These are phyloP conservation scores for Emys orbicularis DNA, from an alignment of 2,797 vertebrate genomes.

Conservation along the genomic window DNA sequence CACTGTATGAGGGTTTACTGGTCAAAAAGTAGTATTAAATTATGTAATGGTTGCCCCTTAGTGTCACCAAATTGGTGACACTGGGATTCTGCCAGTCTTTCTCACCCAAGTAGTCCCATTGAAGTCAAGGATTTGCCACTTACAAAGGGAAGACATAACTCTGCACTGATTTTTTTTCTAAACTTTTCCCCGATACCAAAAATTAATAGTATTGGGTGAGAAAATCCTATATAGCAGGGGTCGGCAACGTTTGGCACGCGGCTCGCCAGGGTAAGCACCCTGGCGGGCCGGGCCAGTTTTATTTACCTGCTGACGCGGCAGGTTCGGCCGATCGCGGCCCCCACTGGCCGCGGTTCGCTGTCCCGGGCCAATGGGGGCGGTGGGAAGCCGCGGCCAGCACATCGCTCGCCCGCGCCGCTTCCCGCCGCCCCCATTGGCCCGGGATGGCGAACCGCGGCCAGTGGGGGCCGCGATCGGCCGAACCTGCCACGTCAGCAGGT, in stretches of 20 bases:
- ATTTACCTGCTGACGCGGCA: no score
- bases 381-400: no score
- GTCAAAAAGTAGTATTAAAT: neutral
- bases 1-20: neutral
- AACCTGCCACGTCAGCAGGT: no score
- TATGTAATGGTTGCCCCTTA: neutral
- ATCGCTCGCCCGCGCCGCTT: no score
- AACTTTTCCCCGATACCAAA: neutral
- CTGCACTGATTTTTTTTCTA: neutral
- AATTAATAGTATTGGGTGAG: neutral
- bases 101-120: neutral
- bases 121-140: neutral
- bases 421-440: no score
- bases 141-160: neutral
- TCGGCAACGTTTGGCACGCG: neutral
- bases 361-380: no score
- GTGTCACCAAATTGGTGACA: neutral
- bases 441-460: no score
- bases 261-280: no score
- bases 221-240: neutral
- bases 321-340: no score
- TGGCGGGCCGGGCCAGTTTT: no score
- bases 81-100: neutral
- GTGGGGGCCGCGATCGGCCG: no score
- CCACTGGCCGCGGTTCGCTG: no score